Conservation (phyloP, 2,113 vertebrate species). For the Suricata suricatta region DNA sequence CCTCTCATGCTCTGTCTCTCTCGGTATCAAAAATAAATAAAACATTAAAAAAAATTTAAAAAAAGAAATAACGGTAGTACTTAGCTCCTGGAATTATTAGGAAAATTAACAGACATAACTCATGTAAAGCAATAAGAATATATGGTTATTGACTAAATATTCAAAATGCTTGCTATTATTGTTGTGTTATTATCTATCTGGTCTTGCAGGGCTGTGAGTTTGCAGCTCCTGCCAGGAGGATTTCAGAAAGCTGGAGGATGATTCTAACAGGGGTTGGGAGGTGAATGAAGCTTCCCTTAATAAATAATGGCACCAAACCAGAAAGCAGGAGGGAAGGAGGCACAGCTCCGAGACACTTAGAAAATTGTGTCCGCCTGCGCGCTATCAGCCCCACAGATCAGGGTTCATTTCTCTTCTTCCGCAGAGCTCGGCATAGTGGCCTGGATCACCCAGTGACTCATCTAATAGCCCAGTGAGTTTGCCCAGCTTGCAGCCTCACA, state of each 20-base stretch:
- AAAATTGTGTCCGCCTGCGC: not conserved
- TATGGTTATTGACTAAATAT: not conserved
- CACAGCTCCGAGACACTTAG: not conserved
- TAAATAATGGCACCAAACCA: slow-evolving; percentile 14
- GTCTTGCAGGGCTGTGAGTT: not conserved
- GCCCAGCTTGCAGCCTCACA: not conserved
- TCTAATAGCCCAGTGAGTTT: not conserved
- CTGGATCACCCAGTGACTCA: slow-evolving; percentile 31
- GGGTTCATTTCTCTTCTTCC: slow-evolving; percentile 63
- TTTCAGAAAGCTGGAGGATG: not conserved
- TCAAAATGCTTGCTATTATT: not conserved
- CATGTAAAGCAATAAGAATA: not conserved
- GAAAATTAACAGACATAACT: not conserved
- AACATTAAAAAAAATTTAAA: not conserved
- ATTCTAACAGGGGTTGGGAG: not conserved
- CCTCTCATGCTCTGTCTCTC: too few species aligned
- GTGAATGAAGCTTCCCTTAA: slow-evolving; percentile 7
- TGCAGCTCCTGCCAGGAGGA: not conserved
- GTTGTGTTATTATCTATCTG: not conserved
- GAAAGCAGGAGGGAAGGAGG: not conserved
- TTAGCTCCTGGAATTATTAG: not conserved
- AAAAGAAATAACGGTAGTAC: not conserved
- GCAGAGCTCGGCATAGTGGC: slow-evolving; percentile 7
- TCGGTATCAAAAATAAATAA: too few species aligned
- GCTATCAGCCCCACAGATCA: slow-evolving; percentile 61